Evolutionary conservation across 1,140 invertebrate species (phyloP), one percentile per base, ranked within the genome.

Genomic region (Patella vulgata): DNA sequence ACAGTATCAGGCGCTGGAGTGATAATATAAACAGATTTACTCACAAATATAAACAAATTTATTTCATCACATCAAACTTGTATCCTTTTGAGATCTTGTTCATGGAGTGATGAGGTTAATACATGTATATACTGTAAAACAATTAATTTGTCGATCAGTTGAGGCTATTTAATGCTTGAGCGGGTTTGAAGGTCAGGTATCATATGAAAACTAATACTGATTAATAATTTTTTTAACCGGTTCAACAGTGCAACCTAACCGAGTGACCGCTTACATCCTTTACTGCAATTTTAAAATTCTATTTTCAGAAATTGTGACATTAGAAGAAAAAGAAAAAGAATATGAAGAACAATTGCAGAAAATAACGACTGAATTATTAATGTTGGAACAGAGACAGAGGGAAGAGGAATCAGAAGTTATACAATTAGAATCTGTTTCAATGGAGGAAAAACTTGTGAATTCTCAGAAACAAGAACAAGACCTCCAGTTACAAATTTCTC

Each of bases 221-320:
- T 17, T 33, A 47, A 14, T 36, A 27, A 17, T 11, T 27, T 6
- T 11, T 9, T 23, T 53, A 28, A 48, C 27, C 14, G 14, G 0
- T 2, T 9, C 31, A 1, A 47, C 42, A 14, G 40, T 27, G 30
- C 28, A 21, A 9, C 23, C 19, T 46, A 28, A 61, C 42, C 43
- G 33, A 52, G 28, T 33, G 14, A 3, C 30, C 9, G 30, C 33
- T n/a, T 19, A 31, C n/a, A n/a, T n/a, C n/a, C n/a, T n/a, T n/a
- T n/a, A n/a, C n/a, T n/a, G n/a, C 11, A 92, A 85, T 66, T 19
- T 63, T 27, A 17, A 59, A 47, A 43, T 66, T 63, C 93, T 89
- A 82, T 91, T 93, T 86, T 90, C 92, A 58, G 93, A 96, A 88
- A 94, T 96, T 69, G 88, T 91, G 19, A 94, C 90, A 80, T 92